Evolutionary conservation across 1,140 invertebrate genomes (phyloP).

Genomic region (Macrosteles quadrilineatus): DNA sequence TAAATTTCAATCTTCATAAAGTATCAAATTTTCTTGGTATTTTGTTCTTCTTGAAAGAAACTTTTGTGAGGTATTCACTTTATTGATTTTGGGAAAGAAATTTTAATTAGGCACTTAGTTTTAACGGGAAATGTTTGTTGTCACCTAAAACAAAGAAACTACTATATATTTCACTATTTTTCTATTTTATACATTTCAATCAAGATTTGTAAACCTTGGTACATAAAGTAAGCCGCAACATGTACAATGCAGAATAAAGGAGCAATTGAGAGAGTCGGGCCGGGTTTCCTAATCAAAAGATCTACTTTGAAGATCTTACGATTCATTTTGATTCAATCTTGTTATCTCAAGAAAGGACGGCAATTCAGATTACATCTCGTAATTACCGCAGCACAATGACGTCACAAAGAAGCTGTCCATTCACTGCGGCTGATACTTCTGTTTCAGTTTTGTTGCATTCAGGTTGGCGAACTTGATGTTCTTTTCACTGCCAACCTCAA

Average conservation of each 20-base stretch:
- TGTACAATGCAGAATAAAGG: neutral
- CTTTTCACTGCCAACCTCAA: neutral
- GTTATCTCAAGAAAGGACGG: neutral
- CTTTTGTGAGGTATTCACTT: too few relatives aligned
- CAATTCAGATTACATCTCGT: constrained; percentile 1
- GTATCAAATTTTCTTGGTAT: too few relatives aligned
- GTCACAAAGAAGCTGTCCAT: neutral
- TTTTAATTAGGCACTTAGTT: too few relatives aligned
- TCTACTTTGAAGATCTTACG: constrained; percentile 16
- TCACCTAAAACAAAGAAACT: too few relatives aligned
- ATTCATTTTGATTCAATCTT: constrained; percentile 10
- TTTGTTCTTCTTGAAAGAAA: too few relatives aligned
- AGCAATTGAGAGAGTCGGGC: neutral
- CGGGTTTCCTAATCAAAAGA: neutral
- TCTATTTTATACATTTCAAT: too few relatives aligned
- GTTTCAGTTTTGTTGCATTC: neutral
- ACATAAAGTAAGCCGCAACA: too few relatives aligned
- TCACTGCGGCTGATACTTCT: neutral
- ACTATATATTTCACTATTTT: too few relatives aligned
- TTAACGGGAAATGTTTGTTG: too few relatives aligned
- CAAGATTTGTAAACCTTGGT: too few relatives aligned
- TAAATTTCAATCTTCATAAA: too few relatives aligned
- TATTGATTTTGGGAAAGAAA: too few relatives aligned
- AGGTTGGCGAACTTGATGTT: neutral
- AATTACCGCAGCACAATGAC: neutral